Conservation (phyloP, 2,113 vertebrate genomes). For the Macquaria australasica region DNA sequence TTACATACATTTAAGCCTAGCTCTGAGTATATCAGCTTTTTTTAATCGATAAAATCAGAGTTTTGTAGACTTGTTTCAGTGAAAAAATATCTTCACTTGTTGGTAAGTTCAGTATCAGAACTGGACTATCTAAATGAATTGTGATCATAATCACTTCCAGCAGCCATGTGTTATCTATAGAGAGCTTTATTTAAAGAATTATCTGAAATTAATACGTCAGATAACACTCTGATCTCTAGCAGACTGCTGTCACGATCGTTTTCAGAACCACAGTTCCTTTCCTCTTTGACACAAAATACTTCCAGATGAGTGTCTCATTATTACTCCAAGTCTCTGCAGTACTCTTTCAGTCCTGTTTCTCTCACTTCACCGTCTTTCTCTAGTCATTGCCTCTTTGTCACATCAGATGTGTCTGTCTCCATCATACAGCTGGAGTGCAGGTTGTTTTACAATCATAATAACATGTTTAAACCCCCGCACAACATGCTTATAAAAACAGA, state of each 20-base stretch:
- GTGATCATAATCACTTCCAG: conserved; percentile 66
- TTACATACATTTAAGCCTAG: background rate
- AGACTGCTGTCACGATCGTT: conserved; percentile 62
- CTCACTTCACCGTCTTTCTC: conserved; percentile 14
- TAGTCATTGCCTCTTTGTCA: conserved; percentile 4
- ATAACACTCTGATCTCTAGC: conserved; percentile 61
- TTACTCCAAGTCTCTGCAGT: conserved; percentile 1
- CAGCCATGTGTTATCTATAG: conserved; percentile 27
- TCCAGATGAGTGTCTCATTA: conserved; percentile 66
- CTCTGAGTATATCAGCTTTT: background rate
- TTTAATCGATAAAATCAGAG: background rate
- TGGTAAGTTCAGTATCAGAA: background rate
- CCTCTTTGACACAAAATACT: conserved; percentile 71
- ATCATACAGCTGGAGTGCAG: conserved; percentile 58
- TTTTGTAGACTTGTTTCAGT: background rate
- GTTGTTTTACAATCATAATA: conserved; percentile 56
- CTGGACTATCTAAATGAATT: background rate
- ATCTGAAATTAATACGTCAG: conserved; percentile 68
- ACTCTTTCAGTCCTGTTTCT: conserved; percentile 26
- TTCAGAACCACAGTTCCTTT: conserved; percentile 56
- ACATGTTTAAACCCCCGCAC: conserved; percentile 54
- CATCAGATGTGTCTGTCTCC: background rate
- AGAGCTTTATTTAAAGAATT: conserved; percentile 43
- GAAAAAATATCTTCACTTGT: background rate
- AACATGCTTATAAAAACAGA: conserved; percentile 60